Evolutionary conservation across 2,113 vertebrate genomes (phyloP).

Genomic region (Bujurquina vittata): DNA sequence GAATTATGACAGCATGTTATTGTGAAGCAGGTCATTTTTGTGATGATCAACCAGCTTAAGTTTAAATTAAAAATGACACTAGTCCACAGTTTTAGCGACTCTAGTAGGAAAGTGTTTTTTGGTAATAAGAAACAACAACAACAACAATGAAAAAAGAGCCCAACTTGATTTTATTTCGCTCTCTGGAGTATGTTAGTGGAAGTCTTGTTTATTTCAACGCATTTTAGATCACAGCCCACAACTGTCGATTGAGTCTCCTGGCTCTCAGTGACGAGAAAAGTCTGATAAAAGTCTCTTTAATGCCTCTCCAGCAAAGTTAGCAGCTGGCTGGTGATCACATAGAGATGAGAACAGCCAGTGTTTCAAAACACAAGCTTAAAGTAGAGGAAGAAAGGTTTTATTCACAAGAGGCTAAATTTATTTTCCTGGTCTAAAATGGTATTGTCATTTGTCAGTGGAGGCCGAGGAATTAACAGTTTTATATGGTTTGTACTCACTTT

Average conservation of each 20-base stretch:
- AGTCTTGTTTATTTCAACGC: not conserved
- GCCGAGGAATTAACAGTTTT: not conserved
- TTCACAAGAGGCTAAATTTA: not conserved
- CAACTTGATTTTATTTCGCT: not conserved
- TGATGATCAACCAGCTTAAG: too few species aligned
- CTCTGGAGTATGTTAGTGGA: not conserved
- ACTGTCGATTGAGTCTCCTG: not conserved
- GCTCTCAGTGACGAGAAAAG: not conserved
- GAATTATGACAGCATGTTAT: too few species aligned
- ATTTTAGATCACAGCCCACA: not conserved
- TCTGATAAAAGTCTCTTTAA: not conserved
- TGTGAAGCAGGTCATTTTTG: too few species aligned
- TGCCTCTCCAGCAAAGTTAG: not conserved
- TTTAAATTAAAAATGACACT: not conserved
- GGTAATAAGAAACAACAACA: not conserved
- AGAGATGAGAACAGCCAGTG: not conserved
- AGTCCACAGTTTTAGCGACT: not conserved
- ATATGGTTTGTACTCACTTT: not conserved
- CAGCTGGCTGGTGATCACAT: constrained; percentile 1
- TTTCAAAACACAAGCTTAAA: not conserved
- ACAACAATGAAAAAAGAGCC: not conserved
- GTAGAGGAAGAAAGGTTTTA: not conserved
- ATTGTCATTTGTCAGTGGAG: not conserved
- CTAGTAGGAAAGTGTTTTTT: not conserved
- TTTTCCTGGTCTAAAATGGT: not conserved